These are phyloP conservation scores for Bombus pascuorum DNA, from an alignment of 1,140 invertebrate genomes.

Conservation along the genomic window DNA sequence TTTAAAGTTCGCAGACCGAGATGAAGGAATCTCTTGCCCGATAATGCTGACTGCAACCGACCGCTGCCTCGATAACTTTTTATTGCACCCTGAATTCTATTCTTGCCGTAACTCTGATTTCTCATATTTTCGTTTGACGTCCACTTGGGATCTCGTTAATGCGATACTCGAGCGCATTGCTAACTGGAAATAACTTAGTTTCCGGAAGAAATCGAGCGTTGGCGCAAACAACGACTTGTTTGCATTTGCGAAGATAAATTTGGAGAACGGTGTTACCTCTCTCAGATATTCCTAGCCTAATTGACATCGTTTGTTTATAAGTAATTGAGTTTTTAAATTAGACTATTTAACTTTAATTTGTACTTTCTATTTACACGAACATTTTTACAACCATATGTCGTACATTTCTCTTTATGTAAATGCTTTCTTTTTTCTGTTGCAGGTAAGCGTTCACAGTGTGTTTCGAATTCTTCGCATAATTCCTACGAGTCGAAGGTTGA, in stretches of 20 bases:
- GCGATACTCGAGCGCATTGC: background rate
- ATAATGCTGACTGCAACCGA: constrained; percentile 8
- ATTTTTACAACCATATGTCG: background rate
- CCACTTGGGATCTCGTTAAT: background rate
- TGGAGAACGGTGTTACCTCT: background rate
- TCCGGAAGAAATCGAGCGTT: background rate
- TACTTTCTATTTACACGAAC: background rate
- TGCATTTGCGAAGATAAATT: background rate
- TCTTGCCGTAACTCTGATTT: too few relatives aligned
- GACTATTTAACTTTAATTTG: background rate
- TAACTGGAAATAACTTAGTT: background rate
- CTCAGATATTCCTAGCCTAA: too few relatives aligned
- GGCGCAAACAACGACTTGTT: background rate
- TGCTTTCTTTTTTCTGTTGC: constrained; percentile 14
- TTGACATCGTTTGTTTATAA: too few relatives aligned
- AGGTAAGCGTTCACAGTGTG: constrained; percentile 10
- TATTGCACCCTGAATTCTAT: background rate
- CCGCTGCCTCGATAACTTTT: constrained; percentile 15
- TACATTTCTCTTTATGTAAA: background rate
- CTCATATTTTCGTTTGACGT: background rate
- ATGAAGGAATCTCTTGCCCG: constrained; percentile 1
- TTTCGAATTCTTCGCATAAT: background rate
- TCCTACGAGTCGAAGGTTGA: background rate
- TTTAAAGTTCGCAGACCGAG: constrained; percentile 41
- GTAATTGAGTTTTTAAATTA: background rate